Conservation (phyloP, 2,113 vertebrate genomes). For the Sphyrna mokarran region DNA sequence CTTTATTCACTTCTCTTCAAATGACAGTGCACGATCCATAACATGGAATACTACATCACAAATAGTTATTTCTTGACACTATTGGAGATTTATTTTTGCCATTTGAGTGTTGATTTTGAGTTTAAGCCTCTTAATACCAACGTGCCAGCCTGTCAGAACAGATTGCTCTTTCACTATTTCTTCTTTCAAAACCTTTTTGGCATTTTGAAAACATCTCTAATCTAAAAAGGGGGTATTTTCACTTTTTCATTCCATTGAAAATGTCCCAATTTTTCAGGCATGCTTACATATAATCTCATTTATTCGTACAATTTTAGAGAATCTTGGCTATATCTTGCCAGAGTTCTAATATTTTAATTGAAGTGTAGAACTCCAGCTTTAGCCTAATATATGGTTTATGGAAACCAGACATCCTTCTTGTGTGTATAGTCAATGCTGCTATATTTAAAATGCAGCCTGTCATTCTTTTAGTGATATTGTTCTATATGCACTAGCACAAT, state of each 20-base stretch:
- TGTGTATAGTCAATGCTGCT: not conserved
- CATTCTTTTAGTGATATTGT: not conserved
- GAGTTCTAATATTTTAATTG: not conserved
- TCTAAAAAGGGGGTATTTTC: not conserved
- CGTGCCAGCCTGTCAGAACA: not conserved
- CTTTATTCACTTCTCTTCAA: not conserved
- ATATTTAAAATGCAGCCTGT: not conserved
- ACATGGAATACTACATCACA: not conserved
- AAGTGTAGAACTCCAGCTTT: not conserved
- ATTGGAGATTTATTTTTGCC: not conserved
- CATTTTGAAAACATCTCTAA: not conserved
- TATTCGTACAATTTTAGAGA: not conserved
- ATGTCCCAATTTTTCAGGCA: not conserved
- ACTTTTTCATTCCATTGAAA: not conserved
- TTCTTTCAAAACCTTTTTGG: not conserved
- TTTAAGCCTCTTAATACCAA: not conserved
- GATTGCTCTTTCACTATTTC: not conserved
- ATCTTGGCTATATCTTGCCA: not conserved
- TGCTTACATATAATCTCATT: not conserved
- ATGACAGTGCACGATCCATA: not conserved
- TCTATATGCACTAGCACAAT: not conserved
- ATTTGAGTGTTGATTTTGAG: not conserved
- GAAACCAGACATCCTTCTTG: not conserved
- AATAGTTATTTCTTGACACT: not conserved
- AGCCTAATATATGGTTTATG: not conserved